Base-by-base conservation (phyloP, 2,888 invertebrate species). In the Trachelus stipa region DNA sequence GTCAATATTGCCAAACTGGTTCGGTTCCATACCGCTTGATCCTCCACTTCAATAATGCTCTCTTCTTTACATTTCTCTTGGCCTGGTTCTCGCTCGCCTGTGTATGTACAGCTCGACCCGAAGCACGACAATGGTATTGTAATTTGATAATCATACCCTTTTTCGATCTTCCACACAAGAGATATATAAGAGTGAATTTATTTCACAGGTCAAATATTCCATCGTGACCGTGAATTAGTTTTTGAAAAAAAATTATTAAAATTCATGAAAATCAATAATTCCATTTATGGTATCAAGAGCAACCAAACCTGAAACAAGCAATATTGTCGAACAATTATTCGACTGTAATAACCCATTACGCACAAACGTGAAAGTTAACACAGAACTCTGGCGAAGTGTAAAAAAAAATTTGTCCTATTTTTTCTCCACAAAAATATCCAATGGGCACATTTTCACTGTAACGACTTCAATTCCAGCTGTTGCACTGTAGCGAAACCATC, bases 1-100 rank as follows among this genome's bases (percentile, higher is more conserved):
- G 80, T 79, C 79, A 73, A 81, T 34, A 79, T 68, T 12, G 37
- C 75, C 77, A 74, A 56, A 75, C 77, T 56, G 31, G 30, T 34
- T 34, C 71, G 31, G 15, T 15, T 56, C 56, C 56, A 56, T 56
- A 23, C 56, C 56, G 56, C 56, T 56, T 56, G 56, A 56, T 56
- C 56, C 56, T 56, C 56, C 23, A 56, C 56, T 56, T 56, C 23
- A 56, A 56, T 23, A 56, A 56, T 71, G 71, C 71, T 71, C 33
- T 31, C 31, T 71, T 71, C 33, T 71, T 34, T 71, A 71, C 71
- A 12, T 30, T 71, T 34, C 71, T 34, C 33, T 71, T 71, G 71
- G 71, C 71, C 31, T 34, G 31, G 30, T 34, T 31, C 71, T 31
- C 23, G 31, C 71, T 34, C 3, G 31, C 23, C 12, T 74, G 71